A percentile compares a stretch with the other conserved stretches of the same genome.
These are phyloP conservation scores for Hydraecia micacea DNA, from an alignment of 2,888 invertebrate species.

Conservation along the genomic window DNA sequence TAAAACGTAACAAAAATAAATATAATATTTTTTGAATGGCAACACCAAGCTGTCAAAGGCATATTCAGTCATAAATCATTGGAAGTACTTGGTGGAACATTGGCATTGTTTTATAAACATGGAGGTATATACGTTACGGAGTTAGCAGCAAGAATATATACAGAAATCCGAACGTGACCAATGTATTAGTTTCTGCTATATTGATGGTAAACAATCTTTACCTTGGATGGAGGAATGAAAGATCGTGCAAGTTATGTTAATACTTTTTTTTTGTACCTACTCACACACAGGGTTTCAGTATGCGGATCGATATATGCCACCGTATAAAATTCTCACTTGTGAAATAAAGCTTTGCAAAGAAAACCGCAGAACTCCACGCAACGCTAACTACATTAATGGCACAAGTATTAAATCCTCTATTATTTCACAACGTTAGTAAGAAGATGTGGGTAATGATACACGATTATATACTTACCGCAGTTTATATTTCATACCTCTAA, in stretches of 20 bases:
- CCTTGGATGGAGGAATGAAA: neutral
- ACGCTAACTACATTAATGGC: conserved; percentile 27
- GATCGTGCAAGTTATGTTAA: conserved; percentile 20
- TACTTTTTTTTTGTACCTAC: neutral
- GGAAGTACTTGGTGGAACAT: conserved; percentile 38
- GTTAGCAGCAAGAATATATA: conserved; percentile 51
- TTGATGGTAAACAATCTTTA: conserved; percentile 52
- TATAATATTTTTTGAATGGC: conserved; percentile 65
- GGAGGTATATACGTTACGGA: conserved; percentile 41
- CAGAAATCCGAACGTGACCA: conserved; percentile 56
- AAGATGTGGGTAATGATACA: conserved; percentile 40
- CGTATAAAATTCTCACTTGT: neutral
- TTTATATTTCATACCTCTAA: conserved; percentile 51
- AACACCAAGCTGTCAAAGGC: conserved; percentile 65
- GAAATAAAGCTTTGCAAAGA: conserved; percentile 10
- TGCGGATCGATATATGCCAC: too few species aligned
- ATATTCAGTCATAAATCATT: conserved; percentile 62
- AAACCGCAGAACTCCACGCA: conserved; percentile 33
- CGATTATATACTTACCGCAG: conserved; percentile 29
- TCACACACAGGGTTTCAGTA: too few species aligned
- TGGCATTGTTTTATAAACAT: conserved; percentile 65
- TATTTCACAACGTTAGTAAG: conserved; percentile 17
- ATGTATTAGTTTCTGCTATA: conserved; percentile 55
- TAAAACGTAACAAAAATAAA: conserved; percentile 62
- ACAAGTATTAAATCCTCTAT: conserved; percentile 38